Conservation (phyloP, 2,888 invertebrate species). For the Elaeidobius kamerunicus region DNA sequence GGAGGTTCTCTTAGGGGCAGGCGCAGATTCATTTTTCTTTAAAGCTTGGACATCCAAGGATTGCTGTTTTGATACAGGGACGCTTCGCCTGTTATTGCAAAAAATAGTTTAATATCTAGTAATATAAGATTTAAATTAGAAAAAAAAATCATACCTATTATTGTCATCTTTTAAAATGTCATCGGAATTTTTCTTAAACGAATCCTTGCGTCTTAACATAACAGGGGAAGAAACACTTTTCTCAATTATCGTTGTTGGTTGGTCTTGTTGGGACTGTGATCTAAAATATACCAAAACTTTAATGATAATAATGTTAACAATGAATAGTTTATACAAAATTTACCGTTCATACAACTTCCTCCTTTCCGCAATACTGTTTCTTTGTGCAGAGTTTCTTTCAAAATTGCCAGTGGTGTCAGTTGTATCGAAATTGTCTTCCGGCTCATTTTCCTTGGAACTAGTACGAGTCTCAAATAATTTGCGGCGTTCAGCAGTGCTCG, state of each 20-base stretch:
- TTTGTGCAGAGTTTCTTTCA: slow-evolving; percentile 60
- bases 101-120: neutral
- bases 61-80: slow-evolving; percentile 52
- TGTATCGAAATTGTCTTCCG: slow-evolving; percentile 51
- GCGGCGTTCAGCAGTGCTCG: slow-evolving; percentile 76
- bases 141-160: slow-evolving; percentile 39
- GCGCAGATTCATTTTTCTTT: slow-evolving; percentile 50
- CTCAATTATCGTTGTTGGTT: slow-evolving; percentile 48
- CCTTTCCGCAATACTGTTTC: slow-evolving; percentile 73
- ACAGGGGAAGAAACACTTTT: slow-evolving; percentile 69
- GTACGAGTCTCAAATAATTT: slow-evolving; percentile 62
- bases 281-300: slow-evolving; percentile 42
- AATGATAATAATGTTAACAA: neutral
- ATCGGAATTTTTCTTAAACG: slow-evolving; percentile 59
- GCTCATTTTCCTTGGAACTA: slow-evolving; percentile 47
- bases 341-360: slow-evolving; percentile 67
- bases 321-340: neutral
- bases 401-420: slow-evolving; percentile 56
- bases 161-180: slow-evolving; percentile 49
- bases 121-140: neutral
- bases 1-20: slow-evolving; percentile 77
- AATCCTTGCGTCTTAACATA: slow-evolving; percentile 69
- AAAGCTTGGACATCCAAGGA: slow-evolving; percentile 52
- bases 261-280: slow-evolving; percentile 63
- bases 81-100: slow-evolving; percentile 43